Conservation (phyloP, 1,140 invertebrate genomes). For the Saccostrea echinata region DNA sequence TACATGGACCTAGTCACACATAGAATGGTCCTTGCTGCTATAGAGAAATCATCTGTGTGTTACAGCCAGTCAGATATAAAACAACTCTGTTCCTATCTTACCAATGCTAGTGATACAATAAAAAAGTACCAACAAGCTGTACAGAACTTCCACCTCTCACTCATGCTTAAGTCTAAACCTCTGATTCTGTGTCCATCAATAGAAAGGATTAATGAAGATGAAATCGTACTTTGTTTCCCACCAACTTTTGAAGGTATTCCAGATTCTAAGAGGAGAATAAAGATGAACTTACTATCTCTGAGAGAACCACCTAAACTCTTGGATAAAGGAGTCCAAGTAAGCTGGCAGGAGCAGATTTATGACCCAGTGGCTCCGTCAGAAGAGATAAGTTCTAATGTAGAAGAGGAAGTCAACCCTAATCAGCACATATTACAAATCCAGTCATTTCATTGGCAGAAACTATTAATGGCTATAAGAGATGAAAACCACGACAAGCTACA, state of each 20-base stretch:
- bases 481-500: conserved; percentile 65
- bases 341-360: conserved; percentile 72
- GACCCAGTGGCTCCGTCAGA: conserved; percentile 46
- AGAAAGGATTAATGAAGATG: conserved; percentile 62
- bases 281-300: background rate
- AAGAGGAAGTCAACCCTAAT: conserved; percentile 69
- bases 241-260: conserved; percentile 50
- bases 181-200: conserved; percentile 63
- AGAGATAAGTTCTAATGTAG: conserved; percentile 6
- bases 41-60: conserved; percentile 79
- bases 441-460: conserved; percentile 72
- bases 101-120: conserved; percentile 29
- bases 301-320: conserved; percentile 49
- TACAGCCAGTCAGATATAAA: conserved; percentile 64
- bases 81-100: conserved; percentile 59
- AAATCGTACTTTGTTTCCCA: conserved; percentile 63
- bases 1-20: conserved; percentile 97
- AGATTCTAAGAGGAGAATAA: conserved; percentile 49
- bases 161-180: conserved; percentile 63
- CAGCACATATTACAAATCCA: conserved; percentile 69
- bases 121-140: conserved; percentile 59
- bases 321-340: conserved; percentile 59
- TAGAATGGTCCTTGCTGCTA: conserved; percentile 85
- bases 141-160: conserved; percentile 57
- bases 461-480: conserved; percentile 68